phyloP scores from a whole-genome alignment of 2,113 vertebrate genomes.

The Hypocryptadius cinnamomeus region DNA sequence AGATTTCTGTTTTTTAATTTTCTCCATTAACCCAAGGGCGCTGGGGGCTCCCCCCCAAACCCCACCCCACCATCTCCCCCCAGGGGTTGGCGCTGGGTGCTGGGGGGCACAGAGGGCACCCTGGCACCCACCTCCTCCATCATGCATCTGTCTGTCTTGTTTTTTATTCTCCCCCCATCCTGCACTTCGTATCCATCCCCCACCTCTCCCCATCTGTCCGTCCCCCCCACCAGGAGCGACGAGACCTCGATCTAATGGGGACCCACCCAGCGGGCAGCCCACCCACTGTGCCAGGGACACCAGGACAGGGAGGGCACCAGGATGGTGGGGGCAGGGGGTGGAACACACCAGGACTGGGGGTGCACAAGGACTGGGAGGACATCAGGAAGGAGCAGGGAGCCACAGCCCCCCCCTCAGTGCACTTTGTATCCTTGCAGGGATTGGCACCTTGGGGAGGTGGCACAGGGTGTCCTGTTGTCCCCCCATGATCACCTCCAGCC shows the following conservation, averaged over 20 bases:
- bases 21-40: not conserved
- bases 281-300: not conserved
- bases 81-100: not conserved
- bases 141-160: not conserved
- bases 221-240: not conserved
- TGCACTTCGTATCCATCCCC: not conserved
- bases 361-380: no score
- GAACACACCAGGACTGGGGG: not conserved
- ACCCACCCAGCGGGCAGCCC: not conserved
- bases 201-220: not conserved
- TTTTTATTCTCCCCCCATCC: not conserved
- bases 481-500: not conserved
- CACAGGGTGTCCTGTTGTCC: not conserved
- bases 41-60: not conserved
- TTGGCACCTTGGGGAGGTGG: not conserved
- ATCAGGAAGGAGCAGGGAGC: not conserved
- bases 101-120: not conserved
- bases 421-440: not conserved
- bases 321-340: no score
- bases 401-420: not conserved
- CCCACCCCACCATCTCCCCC: not conserved
- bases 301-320: not conserved
- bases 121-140: not conserved
- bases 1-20: slow-evolving; percentile 28
- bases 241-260: not conserved